Evolutionary conservation across 2,888 invertebrate genomes (phyloP), one percentile per base, ranked within the genome.

Genomic region (Cylloceria caligata): DNA sequence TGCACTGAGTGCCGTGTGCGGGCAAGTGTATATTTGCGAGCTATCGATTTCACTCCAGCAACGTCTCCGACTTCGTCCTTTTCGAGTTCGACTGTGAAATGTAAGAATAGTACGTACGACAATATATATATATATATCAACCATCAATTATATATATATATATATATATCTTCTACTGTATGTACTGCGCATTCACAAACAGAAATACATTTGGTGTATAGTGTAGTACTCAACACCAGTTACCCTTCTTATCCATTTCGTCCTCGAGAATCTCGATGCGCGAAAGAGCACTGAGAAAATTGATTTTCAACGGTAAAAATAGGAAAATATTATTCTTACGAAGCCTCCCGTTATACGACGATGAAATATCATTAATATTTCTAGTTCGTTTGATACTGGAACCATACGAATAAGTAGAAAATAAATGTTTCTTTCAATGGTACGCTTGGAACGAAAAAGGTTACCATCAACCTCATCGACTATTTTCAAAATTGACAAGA

Each of bases 1-100:
- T 30, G 34, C 65, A 45, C 49, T 73, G 68, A 77, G 55, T 68
- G 68, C 45, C 77, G 67, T 77, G 68, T 57, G 64, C 74, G 49
- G 47, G 69, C 47, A 68, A 74, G 68, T 73, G 62, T 69, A 78
- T 47, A 74, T 81, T 81, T 78, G 74, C 78, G 81, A 78, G 78
- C 64, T 74, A 81, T 81, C 62, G 78, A 81, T 78, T 74, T 69
- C 74, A 74, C 73, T 74, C 69, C 65, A 30, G 42, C 75, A 42
- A 47, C 71, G 55, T 42, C 64, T 64, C 11, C 39, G 24, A 42
- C 39, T 42, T 42, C 64, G 21, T 24, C 6, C 24, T 19, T 13
- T 21, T 39, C 39, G 39, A 9, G 21, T 39, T 36, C 21, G 55
- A 57, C 36, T 68, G 68, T n/a, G 52, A 42, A 24, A 69, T 55